A percentile compares a stretch with the other conserved stretches of the same genome.
phyloP scores from a whole-genome alignment of 2,797 vertebrate genomes.

The Helicolenus hilgendorfi region DNA sequence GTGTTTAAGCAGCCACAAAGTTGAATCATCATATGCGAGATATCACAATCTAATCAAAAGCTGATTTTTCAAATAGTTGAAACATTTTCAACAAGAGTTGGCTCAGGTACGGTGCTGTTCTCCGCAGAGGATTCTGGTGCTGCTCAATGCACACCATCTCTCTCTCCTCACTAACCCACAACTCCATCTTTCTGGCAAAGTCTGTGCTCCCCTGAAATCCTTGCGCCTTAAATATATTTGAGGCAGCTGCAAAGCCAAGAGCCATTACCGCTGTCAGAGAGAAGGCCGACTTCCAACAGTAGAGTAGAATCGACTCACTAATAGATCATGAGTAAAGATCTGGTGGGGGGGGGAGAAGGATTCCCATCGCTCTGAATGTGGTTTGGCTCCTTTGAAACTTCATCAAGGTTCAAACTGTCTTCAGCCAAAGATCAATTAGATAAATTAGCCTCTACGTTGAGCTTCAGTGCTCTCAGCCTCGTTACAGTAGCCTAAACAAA shows the following conservation, averaged over 20 bases:
- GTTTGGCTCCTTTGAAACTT: conserved; percentile 57
- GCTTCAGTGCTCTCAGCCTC: conserved; percentile 28
- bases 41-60: neutral
- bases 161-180: conserved; percentile 33
- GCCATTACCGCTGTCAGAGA: conserved; percentile 65
- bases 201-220: conserved; percentile 41
- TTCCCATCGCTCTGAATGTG: conserved; percentile 36
- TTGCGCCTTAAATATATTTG: conserved; percentile 64
- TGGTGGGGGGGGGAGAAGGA: neutral
- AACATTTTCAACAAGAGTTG: conserved; percentile 33
- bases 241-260: conserved; percentile 62
- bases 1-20: conserved; percentile 1
- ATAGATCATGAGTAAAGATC: conserved; percentile 60
- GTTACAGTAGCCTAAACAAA: conserved; percentile 46
- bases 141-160: conserved; percentile 55
- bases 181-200: conserved; percentile 53
- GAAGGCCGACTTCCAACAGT: conserved; percentile 53
- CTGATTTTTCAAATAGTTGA: conserved; percentile 11
- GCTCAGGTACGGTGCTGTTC: conserved; percentile 19
- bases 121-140: conserved; percentile 45
- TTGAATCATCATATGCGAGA: neutral
- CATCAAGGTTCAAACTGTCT: conserved; percentile 55
- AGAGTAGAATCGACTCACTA: conserved; percentile 50
- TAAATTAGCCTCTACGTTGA: conserved; percentile 42
- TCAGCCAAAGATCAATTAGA: conserved; percentile 60